phyloP scores from a whole-genome alignment of 2,888 invertebrate species.

The Cheilosia urbana region DNA sequence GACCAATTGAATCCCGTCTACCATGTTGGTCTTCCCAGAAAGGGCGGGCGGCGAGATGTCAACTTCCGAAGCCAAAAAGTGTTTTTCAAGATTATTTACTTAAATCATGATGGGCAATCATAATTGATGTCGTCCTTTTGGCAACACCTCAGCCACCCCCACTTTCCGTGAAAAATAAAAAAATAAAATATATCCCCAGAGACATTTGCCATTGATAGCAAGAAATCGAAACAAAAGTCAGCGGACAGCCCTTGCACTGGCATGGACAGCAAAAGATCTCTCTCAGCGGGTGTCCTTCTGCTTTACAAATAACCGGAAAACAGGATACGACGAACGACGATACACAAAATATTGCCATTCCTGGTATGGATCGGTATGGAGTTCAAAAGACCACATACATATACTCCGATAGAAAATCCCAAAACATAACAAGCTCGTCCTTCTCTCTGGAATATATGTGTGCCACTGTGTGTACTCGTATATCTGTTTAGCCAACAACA shows the following conservation, averaged over 20 bases:
- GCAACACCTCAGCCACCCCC: background rate
- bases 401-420: constrained; percentile 7
- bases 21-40: background rate
- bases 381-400: constrained; percentile 51
- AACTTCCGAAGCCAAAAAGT: constrained; percentile 40
- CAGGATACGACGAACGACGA: constrained; percentile 61
- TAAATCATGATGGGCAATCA: constrained; percentile 62
- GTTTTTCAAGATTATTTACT: constrained; percentile 59
- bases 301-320: constrained; percentile 70
- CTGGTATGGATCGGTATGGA: constrained; percentile 11
- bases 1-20: constrained; percentile 32
- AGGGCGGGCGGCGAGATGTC: constrained; percentile 3
- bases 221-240: constrained; percentile 11
- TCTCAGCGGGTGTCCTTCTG: constrained; percentile 50
- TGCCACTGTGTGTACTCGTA: background rate
- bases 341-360: constrained; percentile 54
- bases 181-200: constrained; percentile 28
- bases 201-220: constrained; percentile 40
- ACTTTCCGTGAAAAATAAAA: background rate
- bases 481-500: constrained; percentile 20
- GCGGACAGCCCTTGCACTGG: background rate
- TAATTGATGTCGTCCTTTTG: constrained; percentile 44
- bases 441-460: constrained; percentile 14
- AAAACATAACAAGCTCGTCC: background rate
- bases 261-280: constrained; percentile 38